Evolutionary conservation across 2,888 invertebrate genomes (phyloP).

Genomic region (Epinotia bilunana): DNA sequence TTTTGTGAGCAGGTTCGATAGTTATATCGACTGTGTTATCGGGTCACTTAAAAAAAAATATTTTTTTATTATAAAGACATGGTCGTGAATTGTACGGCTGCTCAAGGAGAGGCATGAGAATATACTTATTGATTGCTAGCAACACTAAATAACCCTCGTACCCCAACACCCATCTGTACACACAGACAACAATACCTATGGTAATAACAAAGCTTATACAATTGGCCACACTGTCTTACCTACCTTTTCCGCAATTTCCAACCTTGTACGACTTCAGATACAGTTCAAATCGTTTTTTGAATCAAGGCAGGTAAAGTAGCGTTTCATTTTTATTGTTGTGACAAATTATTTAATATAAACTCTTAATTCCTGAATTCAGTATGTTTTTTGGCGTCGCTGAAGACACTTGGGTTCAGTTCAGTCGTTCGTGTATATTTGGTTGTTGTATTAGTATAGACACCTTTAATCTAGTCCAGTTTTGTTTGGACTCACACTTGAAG

Average conservation of each 20-base stretch:
- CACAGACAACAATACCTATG: conserved; percentile 27
- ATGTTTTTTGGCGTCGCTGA: not conserved
- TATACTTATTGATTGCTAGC: not conserved
- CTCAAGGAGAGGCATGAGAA: too few relatives aligned
- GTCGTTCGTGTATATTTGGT: not conserved
- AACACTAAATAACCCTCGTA: conserved; percentile 10
- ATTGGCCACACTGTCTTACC: conserved; percentile 3
- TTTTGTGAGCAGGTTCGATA: too few relatives aligned
- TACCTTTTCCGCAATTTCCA: not conserved
- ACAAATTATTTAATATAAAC: conserved; percentile 10
- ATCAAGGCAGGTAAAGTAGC: not conserved
- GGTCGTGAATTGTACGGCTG: too few relatives aligned
- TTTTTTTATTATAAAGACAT: too few relatives aligned
- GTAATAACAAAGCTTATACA: conserved; percentile 2
- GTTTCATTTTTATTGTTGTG: conserved; percentile 20
- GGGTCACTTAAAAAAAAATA: too few relatives aligned
- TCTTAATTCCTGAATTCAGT: conserved; percentile 18
- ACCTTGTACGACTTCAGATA: not conserved
- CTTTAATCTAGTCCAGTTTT: too few relatives aligned
- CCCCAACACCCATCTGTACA: conserved; percentile 15
- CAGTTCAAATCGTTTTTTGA: not conserved
- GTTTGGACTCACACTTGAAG: too few relatives aligned
- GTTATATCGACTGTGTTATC: too few relatives aligned
- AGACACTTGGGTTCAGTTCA: not conserved
- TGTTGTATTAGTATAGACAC: not conserved